phyloP scores from a whole-genome alignment of 2,113 vertebrate species.

The Prunella himalayana region DNA sequence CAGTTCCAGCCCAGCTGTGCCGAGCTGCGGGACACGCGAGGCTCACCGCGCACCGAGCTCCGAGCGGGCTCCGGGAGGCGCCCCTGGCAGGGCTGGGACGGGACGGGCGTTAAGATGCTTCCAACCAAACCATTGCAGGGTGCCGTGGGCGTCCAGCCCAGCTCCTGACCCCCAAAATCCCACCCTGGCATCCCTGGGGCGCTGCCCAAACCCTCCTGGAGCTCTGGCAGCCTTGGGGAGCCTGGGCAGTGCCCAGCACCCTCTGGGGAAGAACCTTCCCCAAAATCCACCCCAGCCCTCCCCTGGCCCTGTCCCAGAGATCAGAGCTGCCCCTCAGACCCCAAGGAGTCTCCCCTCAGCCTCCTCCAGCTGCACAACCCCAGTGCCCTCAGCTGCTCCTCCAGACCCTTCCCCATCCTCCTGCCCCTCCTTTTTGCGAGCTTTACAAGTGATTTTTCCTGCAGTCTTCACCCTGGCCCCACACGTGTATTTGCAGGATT shows the following conservation, averaged over 20 bases:
- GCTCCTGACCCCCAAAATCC: background rate
- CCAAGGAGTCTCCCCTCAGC: rapidly evolving
- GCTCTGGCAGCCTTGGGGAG: background rate
- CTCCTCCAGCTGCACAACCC: background rate
- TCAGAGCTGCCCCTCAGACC: background rate
- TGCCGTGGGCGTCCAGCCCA: background rate
- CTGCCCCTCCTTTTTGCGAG: background rate
- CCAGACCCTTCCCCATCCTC: background rate
- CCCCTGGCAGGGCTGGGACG: background rate
- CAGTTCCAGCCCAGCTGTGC: rapidly evolving
- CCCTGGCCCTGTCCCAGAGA: background rate
- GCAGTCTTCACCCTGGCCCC: background rate
- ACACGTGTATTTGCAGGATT: rapidly evolving
- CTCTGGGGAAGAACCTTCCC: background rate
- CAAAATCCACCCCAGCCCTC: rapidly evolving
- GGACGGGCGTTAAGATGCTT: background rate
- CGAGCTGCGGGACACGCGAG: background rate
- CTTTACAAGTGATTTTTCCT: rapidly evolving
- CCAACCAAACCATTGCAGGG: background rate
- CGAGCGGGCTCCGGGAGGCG: background rate
- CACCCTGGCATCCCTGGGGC: background rate
- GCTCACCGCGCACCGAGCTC: rapidly evolving
- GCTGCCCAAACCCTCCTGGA: background rate
- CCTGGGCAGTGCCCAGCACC: background rate
- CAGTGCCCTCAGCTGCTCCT: background rate